These are phyloP conservation scores for Mesorhabditis sp. DNA, from an alignment of 2,888 invertebrate genomes.

Conservation along the genomic window DNA sequence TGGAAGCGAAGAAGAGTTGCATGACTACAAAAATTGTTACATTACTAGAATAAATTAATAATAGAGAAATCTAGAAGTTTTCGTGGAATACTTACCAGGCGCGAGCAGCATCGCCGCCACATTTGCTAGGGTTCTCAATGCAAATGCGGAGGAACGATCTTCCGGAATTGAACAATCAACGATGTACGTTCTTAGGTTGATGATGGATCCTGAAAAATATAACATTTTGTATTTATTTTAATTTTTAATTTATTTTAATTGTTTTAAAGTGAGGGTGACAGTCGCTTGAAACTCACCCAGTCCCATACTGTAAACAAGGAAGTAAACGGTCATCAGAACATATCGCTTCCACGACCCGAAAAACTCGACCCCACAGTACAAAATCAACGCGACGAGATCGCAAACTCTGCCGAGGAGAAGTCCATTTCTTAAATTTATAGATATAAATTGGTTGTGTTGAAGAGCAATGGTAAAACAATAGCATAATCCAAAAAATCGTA, in stretches of 20 bases:
- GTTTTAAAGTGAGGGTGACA: too few relatives aligned
- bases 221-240: background rate
- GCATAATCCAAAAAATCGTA: too few relatives aligned
- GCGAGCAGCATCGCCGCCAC: background rate
- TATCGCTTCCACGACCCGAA: background rate
- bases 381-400: background rate
- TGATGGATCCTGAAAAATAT: background rate
- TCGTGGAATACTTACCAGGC: background rate
- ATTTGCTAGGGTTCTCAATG: background rate
- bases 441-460: too few relatives aligned
- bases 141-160: background rate
- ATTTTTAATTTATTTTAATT: background rate
- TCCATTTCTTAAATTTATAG: background rate
- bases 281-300: background rate
- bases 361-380: constrained; percentile 5
- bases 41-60: background rate
- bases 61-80: background rate
- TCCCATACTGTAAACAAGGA: constrained; percentile 1
- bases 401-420: background rate
- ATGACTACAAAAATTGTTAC: background rate
- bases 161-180: background rate
- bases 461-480: too few relatives aligned
- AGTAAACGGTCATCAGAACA: constrained; percentile 1
- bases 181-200: background rate
- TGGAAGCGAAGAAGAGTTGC: background rate